Conservation (phyloP, 30 jellyfish, hydroid and myxozoan genomes). For the Hydractinia echinata region DNA sequence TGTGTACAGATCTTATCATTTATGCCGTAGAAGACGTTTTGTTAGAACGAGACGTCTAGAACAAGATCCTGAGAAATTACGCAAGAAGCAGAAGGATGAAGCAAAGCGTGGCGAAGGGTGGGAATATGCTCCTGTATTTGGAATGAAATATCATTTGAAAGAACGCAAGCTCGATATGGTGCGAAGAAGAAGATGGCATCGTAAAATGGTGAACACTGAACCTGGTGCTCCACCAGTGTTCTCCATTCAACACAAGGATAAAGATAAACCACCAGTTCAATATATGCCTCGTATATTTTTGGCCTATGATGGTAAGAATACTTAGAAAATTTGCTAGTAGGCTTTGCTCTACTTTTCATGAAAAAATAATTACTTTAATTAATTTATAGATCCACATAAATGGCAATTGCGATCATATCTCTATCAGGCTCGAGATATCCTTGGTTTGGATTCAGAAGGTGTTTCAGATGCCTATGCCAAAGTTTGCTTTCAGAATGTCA, state of each 20-base stretch:
- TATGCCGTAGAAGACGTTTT: slow-evolving; percentile 90
- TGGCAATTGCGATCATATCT: slow-evolving; percentile 91
- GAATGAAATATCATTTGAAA: slow-evolving; percentile 88
- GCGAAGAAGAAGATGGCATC: slow-evolving; percentile 95
- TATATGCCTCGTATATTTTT: slow-evolving; percentile 88
- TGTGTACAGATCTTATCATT: slow-evolving; percentile 80
- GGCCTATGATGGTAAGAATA: slow-evolving; percentile 65
- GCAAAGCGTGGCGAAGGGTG: slow-evolving; percentile 93
- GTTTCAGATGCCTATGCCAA: slow-evolving; percentile 96
- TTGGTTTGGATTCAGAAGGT: slow-evolving; percentile 94
- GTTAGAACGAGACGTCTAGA: slow-evolving; percentile 71
- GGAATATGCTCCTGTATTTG: slow-evolving; percentile 96
- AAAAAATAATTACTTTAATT: background rate
- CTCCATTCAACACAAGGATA: slow-evolving; percentile 67
- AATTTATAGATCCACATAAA: slow-evolving; percentile 66
- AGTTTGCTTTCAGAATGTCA: slow-evolving; percentile 62
- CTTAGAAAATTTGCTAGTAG: background rate
- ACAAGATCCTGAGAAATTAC: slow-evolving; percentile 77
- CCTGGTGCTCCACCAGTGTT: slow-evolving; percentile 98
- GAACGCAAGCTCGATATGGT: slow-evolving; percentile 97
- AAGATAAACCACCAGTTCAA: slow-evolving; percentile 79
- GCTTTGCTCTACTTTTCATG: background rate
- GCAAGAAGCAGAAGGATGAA: slow-evolving; percentile 77
- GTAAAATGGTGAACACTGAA: slow-evolving; percentile 66
- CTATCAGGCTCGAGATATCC: slow-evolving; percentile 94